Percentiles rank a stretch among this genome's conserved stretches.
These are phyloP conservation scores for Lumbricus terrestris DNA, from an alignment of 2,888 invertebrate species.

Conservation along the genomic window DNA sequence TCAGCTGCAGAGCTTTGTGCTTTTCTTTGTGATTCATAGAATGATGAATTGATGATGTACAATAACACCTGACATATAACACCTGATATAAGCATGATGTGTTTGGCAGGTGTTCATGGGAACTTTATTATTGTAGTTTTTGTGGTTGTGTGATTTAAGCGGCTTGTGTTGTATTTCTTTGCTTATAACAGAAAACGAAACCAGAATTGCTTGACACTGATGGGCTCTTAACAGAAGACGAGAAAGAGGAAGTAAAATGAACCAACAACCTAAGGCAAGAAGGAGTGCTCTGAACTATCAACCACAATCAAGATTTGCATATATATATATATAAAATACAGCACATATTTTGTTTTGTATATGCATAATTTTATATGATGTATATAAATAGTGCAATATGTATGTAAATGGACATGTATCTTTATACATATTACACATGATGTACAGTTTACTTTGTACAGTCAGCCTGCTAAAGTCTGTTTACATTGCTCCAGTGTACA, in stretches of 20 bases:
- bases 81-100: too few species aligned
- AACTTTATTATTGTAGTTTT: neutral
- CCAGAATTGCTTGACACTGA: neutral
- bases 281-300: neutral
- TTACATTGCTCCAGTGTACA: neutral
- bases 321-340: too few species aligned
- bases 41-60: too few species aligned
- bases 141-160: neutral
- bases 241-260: neutral
- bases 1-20: neutral
- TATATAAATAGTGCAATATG: too few species aligned
- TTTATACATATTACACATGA: neutral
- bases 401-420: neutral
- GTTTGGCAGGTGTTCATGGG: neutral
- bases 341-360: too few species aligned
- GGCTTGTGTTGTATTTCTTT: neutral
- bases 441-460: neutral
- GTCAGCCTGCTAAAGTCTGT: too few species aligned
- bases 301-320: neutral
- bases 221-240: neutral
- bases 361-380: too few species aligned
- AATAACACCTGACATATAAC: too few species aligned
- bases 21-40: neutral
- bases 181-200: neutral
- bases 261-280: neutral